Evolutionary conservation across 2,888 invertebrate genomes (phyloP).

Genomic region (Proisotoma minuta): DNA sequence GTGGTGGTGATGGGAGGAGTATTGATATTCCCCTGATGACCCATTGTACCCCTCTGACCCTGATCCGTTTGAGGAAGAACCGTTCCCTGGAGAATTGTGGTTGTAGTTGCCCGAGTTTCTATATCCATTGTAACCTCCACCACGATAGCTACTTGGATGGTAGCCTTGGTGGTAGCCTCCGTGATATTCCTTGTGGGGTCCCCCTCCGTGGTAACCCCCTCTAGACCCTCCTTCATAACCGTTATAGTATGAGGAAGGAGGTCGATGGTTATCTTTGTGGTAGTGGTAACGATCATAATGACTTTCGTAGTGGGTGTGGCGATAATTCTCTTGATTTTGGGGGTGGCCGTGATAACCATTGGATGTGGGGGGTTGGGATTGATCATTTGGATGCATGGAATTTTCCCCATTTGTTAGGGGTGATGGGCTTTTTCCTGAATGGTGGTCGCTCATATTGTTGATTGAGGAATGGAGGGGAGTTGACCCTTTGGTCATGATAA

Average conservation of each 20-base stretch:
- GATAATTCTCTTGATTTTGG: slow-evolving; percentile 18
- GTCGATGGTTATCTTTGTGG: slow-evolving; percentile 36
- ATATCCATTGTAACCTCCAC: slow-evolving; percentile 21
- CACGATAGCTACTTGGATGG: slow-evolving; percentile 24
- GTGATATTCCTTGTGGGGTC: slow-evolving; percentile 12
- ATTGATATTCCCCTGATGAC: slow-evolving; percentile 25
- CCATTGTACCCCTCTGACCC: slow-evolving; percentile 11
- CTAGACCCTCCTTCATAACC: slow-evolving; percentile 16
- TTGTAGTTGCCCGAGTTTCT: slow-evolving; percentile 25
- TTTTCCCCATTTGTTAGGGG: slow-evolving; percentile 17
- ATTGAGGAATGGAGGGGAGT: slow-evolving; percentile 28
- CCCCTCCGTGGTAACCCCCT: slow-evolving; percentile 23
- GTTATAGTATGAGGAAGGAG: slow-evolving; percentile 32
- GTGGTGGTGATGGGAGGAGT: slow-evolving; percentile 13
- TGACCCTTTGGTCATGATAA: slow-evolving; percentile 23
- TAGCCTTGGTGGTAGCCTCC: slow-evolving; percentile 16
- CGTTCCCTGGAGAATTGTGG: slow-evolving; percentile 25
- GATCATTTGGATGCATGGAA: slow-evolving; percentile 24
- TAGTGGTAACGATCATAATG: slow-evolving; percentile 38
- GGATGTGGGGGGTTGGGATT: slow-evolving; percentile 22
- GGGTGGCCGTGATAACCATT: slow-evolving; percentile 21
- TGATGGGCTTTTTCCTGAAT: slow-evolving; percentile 12
- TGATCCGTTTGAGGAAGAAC: slow-evolving; percentile 12
- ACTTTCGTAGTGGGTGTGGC: slow-evolving; percentile 27
- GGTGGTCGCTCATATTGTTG: slow-evolving; percentile 7